phyloP scores from a whole-genome alignment of 2,113 vertebrate species.

The Phalacrocorax carbo region DNA sequence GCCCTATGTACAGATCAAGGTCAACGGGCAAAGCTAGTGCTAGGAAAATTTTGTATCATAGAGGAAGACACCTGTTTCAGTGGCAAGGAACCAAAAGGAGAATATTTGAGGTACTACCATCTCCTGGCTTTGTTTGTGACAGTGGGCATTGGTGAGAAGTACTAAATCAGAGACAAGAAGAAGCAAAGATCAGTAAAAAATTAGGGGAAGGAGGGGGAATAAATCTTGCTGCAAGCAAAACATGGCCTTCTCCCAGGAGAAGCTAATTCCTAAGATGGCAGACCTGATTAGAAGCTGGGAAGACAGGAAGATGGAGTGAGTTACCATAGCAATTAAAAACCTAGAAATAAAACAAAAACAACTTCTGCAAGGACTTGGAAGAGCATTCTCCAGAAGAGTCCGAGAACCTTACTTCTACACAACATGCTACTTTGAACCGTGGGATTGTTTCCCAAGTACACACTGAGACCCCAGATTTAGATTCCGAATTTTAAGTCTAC shows the following conservation, averaged over 20 bases:
- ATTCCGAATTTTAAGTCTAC: neutral
- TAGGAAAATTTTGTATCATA: neutral
- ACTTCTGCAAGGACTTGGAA: neutral
- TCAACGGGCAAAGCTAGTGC: neutral
- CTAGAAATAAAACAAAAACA: neutral
- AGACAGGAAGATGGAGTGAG: neutral
- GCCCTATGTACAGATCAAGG: neutral
- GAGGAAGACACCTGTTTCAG: neutral
- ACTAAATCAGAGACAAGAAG: neutral
- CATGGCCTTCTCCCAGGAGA: neutral
- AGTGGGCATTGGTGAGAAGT: neutral
- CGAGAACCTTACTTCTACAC: neutral
- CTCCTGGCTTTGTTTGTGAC: neutral
- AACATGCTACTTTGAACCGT: neutral
- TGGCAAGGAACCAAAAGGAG: neutral
- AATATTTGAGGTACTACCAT: neutral
- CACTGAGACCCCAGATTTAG: neutral
- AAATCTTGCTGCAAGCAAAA: neutral
- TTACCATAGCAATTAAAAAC: neutral
- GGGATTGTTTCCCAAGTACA: neutral
- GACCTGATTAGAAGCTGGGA: neutral
- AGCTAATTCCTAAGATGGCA: neutral
- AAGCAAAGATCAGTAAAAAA: neutral
- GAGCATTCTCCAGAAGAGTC: neutral
- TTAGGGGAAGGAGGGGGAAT: fast-evolving